These are phyloP conservation scores for Diaperis boleti DNA, from an alignment of 2,888 invertebrate species.

Conservation along the genomic window DNA sequence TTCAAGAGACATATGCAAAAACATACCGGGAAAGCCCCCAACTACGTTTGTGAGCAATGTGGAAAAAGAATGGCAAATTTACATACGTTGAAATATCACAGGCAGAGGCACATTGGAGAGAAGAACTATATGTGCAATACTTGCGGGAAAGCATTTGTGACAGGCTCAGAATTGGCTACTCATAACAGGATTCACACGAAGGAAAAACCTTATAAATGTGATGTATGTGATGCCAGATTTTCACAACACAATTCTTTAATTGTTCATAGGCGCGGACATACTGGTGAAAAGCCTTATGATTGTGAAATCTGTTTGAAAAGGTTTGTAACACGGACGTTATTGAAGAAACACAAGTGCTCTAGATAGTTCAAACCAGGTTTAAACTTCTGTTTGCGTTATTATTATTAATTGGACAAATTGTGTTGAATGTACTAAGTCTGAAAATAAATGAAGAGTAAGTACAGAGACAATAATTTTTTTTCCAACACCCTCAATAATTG, in stretches of 20 bases:
- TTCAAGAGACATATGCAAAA: background rate
- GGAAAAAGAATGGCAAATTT: conserved; percentile 60
- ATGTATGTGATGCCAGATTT: conserved; percentile 49
- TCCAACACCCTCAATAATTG: no score
- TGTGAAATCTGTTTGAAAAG: conserved; percentile 68
- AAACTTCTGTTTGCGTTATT: no score
- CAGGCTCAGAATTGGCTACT: conserved; percentile 2
- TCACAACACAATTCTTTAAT: conserved; percentile 46
- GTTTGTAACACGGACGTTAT: conserved; percentile 55
- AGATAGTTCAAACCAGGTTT: no score
- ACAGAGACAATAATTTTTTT: no score
- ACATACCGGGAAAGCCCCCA: background rate
- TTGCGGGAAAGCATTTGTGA: background rate
- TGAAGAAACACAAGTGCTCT: background rate
- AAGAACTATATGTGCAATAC: conserved; percentile 36
- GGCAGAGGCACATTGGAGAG: conserved; percentile 45
- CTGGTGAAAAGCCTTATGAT: conserved; percentile 63
- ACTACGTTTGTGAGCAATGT: conserved; percentile 38
- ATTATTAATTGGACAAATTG: no score
- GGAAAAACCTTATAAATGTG: conserved; percentile 47
- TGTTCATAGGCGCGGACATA: conserved; percentile 8
- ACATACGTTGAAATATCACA: conserved; percentile 36
- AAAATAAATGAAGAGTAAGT: no score
- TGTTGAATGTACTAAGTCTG: no score
- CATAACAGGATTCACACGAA: conserved; percentile 47